Base-by-base conservation (phyloP, 2,797 vertebrate genomes). In the Lacerta bilineata region DNA sequence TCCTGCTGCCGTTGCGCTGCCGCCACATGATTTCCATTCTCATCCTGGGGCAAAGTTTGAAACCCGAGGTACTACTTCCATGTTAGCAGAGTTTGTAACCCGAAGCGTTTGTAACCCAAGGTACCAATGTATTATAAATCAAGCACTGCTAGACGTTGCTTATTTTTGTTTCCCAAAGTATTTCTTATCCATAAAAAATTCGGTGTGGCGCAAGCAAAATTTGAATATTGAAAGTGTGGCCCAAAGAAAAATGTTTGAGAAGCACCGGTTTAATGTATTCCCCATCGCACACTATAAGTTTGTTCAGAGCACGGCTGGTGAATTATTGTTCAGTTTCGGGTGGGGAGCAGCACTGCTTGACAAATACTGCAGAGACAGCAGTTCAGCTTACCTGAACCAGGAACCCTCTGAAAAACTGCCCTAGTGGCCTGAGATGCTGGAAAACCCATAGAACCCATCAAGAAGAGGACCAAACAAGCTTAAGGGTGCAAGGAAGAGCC, bases 11-110 rank as follows among this genome's bases (percentile, higher is more conserved):
- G 4, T 3, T 3, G 10, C 11, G 50, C 50, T 4, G 11, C 50
- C 13, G 0, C 50, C 13, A 0, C 50, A 0, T 1, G 1, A 4
- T 55, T 55, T 55, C 50, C 50, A 55, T 55, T 43, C 50, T 55
- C 50, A 55, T 55, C 50, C 13, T 55, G 50, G 3, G 50, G 50
- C 50, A 55, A 55, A 55, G 3, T 55, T 55, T 15, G 13, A 15
- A 55, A 55, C 50, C 50, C 1, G 1, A 55, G 13, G 50, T 55
- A 55, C 50, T 55, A 55, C 50, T 55, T 55, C 50, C 50, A 1
- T 13, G 50, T 55, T 55, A 55, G 50, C 1, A 13, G 50, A 15
- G 50, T 55, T 55, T 55, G 50, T 55, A 55, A 15, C 50, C 50
- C 1, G 3, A 55, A 15, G 50, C 13, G 50, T 55, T 55, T 55